A percentile compares a stretch with the other conserved stretches of the same genome.
These are phyloP conservation scores for Aspiorhynchus laticeps DNA, from an alignment of 2,113 vertebrate species.

Conservation along the genomic window DNA sequence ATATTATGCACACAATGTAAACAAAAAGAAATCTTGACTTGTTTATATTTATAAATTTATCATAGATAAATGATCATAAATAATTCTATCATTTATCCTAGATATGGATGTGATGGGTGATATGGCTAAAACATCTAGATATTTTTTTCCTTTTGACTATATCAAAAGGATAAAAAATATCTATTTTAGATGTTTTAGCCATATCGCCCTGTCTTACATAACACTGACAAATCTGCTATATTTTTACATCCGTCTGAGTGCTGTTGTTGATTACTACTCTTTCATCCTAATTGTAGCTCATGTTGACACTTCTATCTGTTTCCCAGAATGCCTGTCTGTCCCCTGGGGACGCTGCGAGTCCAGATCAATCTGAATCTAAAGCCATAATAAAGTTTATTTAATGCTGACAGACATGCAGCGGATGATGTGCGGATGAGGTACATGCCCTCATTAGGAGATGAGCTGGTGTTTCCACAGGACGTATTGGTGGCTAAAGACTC, in stretches of 20 bases:
- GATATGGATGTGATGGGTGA: no score
- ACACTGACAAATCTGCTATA: constrained; percentile 61
- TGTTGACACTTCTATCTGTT: constrained; percentile 55
- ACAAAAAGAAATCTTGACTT: no score
- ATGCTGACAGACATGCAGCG: constrained; percentile 47
- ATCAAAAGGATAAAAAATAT: background rate
- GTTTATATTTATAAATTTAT: no score
- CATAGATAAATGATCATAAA: no score
- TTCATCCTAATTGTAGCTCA: constrained; percentile 64
- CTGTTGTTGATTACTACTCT: constrained; percentile 59
- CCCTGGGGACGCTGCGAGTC: constrained; percentile 53
- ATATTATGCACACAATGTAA: no score
- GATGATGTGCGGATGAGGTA: constrained; percentile 14
- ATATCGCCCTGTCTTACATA: background rate
- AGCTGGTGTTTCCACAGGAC: constrained; percentile 9
- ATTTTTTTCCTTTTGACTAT: no score
- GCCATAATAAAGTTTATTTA: constrained; percentile 53
- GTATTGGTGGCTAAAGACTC: constrained; percentile 29
- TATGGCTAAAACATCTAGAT: no score
- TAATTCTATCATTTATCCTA: no score
- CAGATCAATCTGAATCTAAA: constrained; percentile 59
- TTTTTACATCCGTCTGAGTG: constrained; percentile 62
- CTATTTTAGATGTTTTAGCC: background rate
- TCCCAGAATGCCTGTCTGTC: constrained; percentile 16
- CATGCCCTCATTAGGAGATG: constrained; percentile 55